Conservation (phyloP, 1,140 invertebrate genomes). For the Micrasema longulum region DNA sequence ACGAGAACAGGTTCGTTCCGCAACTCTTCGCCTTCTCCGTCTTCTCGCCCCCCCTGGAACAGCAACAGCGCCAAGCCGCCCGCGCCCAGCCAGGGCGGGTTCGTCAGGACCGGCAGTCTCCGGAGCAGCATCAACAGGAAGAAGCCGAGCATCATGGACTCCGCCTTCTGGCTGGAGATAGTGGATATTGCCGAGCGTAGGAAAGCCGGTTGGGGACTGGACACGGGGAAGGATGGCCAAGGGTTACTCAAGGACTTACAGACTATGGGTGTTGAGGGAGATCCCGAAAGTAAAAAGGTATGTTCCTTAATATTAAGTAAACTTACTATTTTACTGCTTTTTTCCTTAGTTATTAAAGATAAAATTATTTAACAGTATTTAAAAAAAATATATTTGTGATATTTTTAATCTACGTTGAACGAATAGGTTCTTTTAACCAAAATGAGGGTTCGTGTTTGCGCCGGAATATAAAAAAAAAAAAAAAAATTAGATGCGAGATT, state of each 20-base stretch:
- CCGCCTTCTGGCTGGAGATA: conserved; percentile 66
- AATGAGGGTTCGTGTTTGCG: too few species aligned
- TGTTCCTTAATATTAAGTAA: background rate
- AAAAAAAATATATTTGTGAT: too few species aligned
- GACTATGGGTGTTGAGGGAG: conserved; percentile 51
- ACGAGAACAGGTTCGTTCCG: conserved; percentile 48
- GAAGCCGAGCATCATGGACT: conserved; percentile 58
- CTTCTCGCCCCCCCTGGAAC: conserved; percentile 67
- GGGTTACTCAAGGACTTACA: conserved; percentile 63
- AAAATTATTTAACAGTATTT: too few species aligned
- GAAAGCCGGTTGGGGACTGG: conserved; percentile 64
- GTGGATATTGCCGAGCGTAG: conserved; percentile 69
- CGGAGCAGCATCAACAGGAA: conserved; percentile 62
- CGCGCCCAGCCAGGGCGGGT: conserved; percentile 58
- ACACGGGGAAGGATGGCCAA: conserved; percentile 61
- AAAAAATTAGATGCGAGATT: too few species aligned
- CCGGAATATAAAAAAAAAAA: too few species aligned
- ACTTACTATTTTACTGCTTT: background rate
- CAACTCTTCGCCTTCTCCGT: conserved; percentile 27
- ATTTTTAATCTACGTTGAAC: too few species aligned
- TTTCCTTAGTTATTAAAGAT: background rate
- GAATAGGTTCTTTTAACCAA: too few species aligned
- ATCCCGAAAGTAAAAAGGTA: conserved; percentile 8
- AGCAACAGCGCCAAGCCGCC: conserved; percentile 62
- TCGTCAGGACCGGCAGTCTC: conserved; percentile 61